phyloP scores from a whole-genome alignment of 2,888 invertebrate species.

The Sphaerophoria rueppellii region DNA sequence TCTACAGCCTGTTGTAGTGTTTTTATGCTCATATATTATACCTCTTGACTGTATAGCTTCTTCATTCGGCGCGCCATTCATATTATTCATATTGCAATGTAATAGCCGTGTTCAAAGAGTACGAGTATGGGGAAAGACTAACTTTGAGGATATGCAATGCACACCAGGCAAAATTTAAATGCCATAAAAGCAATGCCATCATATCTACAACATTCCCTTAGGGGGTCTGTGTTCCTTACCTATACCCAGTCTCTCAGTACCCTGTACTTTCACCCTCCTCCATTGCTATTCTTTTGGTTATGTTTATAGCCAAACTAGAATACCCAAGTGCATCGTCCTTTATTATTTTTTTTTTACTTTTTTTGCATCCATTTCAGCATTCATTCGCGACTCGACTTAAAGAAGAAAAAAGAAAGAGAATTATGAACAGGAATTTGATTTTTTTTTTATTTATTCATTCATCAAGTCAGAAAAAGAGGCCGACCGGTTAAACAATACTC shows the following conservation, averaged over 20 bases:
- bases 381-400: conserved; percentile 16
- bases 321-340: conserved; percentile 71
- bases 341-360: conserved; percentile 5
- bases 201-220: conserved; percentile 20
- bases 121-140: neutral
- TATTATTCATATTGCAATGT: conserved; percentile 26
- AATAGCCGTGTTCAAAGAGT: conserved; percentile 18
- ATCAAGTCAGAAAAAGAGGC: conserved; percentile 63
- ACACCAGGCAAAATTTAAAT: conserved; percentile 47
- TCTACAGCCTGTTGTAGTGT: neutral
- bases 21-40: neutral
- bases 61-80: conserved; percentile 39
- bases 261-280: too few species aligned
- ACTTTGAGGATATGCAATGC: neutral
- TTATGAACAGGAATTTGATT: conserved; percentile 29
- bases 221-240: neutral
- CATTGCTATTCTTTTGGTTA: too few species aligned
- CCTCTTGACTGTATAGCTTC: neutral
- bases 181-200: conserved; percentile 31
- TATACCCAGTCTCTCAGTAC: neutral
- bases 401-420: conserved; percentile 24
- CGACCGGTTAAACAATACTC: conserved; percentile 29
- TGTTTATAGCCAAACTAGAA: conserved; percentile 46
- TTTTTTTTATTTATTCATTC: conserved; percentile 51
- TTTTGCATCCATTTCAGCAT: conserved; percentile 31